Conservation (phyloP, 1,140 invertebrate genomes). For the Psix sp. region DNA sequence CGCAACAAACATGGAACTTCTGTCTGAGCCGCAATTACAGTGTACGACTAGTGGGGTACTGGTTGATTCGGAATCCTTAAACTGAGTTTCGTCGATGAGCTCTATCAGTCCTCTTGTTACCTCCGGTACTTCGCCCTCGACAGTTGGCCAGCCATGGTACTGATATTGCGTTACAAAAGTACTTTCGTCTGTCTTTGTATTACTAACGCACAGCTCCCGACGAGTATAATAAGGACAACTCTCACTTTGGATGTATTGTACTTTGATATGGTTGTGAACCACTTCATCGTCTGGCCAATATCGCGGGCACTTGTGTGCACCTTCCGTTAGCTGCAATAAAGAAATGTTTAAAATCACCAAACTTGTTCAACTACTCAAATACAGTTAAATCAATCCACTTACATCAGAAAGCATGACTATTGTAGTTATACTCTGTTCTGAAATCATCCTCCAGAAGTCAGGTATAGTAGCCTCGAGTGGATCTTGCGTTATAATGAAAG, state of each 20-base stretch:
- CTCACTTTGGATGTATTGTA: slow-evolving; percentile 91
- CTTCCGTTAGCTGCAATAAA: slow-evolving; percentile 83
- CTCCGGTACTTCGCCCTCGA: slow-evolving; percentile 90
- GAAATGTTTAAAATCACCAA: too few species aligned
- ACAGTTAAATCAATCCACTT: too few species aligned
- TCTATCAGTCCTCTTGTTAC: slow-evolving; percentile 89
- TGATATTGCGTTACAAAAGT: slow-evolving; percentile 88
- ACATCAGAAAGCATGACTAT: slow-evolving; percentile 97
- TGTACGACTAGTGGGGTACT: slow-evolving; percentile 85
- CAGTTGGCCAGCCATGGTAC: slow-evolving; percentile 92
- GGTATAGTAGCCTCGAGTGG: slow-evolving; percentile 91
- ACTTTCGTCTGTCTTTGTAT: slow-evolving; percentile 84
- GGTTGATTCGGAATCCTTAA: slow-evolving; percentile 75
- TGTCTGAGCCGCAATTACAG: slow-evolving; percentile 90
- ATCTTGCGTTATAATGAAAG: slow-evolving; percentile 97
- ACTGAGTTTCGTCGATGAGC: slow-evolving; percentile 84
- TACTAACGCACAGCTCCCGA: slow-evolving; percentile 88
- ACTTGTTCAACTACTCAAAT: too few species aligned
- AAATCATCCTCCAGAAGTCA: slow-evolving; percentile 98
- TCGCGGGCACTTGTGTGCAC: slow-evolving; percentile 86
- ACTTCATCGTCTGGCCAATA: slow-evolving; percentile 95
- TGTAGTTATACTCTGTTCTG: slow-evolving; percentile 92
- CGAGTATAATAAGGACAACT: slow-evolving; percentile 91
- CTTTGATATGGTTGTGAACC: slow-evolving; percentile 88
- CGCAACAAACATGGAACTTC: slow-evolving; percentile 92